Evolutionary conservation across 2,113 vertebrate species (phyloP).

Genomic region (Enhydra lutris): DNA sequence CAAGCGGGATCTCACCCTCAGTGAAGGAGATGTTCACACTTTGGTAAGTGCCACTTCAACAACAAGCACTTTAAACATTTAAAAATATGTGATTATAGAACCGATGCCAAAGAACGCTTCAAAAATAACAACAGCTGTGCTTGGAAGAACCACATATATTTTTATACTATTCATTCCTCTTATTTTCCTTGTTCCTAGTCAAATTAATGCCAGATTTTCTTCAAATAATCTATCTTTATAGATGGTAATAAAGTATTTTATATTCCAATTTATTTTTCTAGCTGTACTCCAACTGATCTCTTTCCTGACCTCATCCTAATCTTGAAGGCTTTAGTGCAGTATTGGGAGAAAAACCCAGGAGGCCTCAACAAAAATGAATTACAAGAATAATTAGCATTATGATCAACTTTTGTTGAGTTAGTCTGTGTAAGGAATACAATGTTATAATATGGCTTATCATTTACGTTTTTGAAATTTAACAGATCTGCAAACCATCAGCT

Average conservation of each 20-base stretch:
- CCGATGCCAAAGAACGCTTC: slow-evolving; percentile 12
- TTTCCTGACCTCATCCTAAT: not conserved
- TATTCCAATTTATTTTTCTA: not conserved
- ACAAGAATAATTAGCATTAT: not conserved
- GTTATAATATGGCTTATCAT: not conserved
- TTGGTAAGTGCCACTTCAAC: slow-evolving; percentile 84
- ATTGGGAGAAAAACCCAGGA: not conserved
- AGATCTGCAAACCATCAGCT: not conserved
- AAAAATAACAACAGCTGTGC: slow-evolving; percentile 46
- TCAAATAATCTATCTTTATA: not conserved
- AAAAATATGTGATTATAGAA: slow-evolving; percentile 5
- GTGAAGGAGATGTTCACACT: slow-evolving; percentile 84
- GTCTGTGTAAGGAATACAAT: not conserved
- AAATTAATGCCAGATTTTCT: not conserved
- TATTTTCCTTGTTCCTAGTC: not conserved
- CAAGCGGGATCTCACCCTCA: slow-evolving; percentile 83
- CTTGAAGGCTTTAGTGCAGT: not conserved
- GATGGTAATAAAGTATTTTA: not conserved
- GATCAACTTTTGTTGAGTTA: slow-evolving; percentile 4
- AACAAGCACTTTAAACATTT: not conserved
- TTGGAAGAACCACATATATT: slow-evolving; percentile 14
- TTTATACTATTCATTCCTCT: slow-evolving; percentile 10
- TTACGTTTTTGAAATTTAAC: not conserved
- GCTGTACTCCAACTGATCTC: not conserved
- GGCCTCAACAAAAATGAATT: not conserved